Percentiles rank a stretch among this genome's conserved stretches.
phyloP scores from a whole-genome alignment of 2,113 vertebrate genomes.

The Cyphomyrus discorhynchus region DNA sequence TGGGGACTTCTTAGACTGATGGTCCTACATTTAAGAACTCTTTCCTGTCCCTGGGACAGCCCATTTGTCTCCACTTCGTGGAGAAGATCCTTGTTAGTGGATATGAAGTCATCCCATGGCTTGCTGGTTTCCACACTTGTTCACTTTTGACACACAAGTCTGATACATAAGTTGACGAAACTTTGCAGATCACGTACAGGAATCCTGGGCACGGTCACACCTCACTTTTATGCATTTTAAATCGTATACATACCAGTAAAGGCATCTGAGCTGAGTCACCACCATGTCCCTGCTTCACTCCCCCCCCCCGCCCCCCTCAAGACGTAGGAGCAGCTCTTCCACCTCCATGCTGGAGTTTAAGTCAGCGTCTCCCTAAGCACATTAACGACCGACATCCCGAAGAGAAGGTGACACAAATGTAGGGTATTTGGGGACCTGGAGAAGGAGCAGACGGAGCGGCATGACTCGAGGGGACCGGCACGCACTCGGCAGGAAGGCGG shows the following conservation, averaged over 20 bases:
- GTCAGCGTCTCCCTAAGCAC: neutral
- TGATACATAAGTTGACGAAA: neutral
- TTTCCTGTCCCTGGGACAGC: neutral
- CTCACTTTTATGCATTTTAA: neutral
- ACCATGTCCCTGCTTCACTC: neutral
- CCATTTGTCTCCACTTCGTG: neutral
- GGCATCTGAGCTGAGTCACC: neutral
- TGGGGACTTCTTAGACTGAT: neutral
- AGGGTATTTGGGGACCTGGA: neutral
- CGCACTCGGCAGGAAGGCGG: neutral
- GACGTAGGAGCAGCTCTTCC: neutral
- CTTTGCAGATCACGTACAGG: neutral
- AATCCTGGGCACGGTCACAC: neutral
- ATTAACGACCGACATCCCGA: neutral
- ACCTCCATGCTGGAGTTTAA: neutral
- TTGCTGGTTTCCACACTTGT: neutral
- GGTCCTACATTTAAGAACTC: neutral
- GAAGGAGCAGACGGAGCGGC: neutral
- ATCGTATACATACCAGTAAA: neutral
- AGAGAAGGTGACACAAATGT: neutral
- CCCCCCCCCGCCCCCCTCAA: neutral
- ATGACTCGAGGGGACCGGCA: neutral
- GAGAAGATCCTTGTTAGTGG: neutral
- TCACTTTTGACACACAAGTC: neutral
- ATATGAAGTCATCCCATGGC: neutral